A percentile compares a stretch with the other conserved stretches of the same genome.
phyloP scores from a whole-genome alignment of 2,888 invertebrate genomes.

The Bombyx huttoni region DNA sequence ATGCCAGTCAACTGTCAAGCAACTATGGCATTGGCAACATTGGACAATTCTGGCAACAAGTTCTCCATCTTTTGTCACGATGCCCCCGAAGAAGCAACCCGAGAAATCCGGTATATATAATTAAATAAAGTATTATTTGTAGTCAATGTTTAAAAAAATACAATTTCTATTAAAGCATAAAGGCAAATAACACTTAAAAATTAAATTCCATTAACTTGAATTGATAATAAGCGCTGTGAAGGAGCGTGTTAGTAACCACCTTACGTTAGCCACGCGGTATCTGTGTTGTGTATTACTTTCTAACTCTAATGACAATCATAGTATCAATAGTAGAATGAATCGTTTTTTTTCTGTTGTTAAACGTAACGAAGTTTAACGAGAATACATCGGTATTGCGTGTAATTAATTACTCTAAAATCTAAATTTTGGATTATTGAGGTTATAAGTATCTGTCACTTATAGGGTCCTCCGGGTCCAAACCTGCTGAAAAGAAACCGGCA shows the following conservation, averaged over 20 bases:
- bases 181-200: too few relatives aligned
- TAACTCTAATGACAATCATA: background rate
- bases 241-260: conserved; percentile 5
- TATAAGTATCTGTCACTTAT: conserved; percentile 12
- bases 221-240: too few relatives aligned
- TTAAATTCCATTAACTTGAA: too few relatives aligned
- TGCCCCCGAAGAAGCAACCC: conserved; percentile 91
- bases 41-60: conserved; percentile 7
- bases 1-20: too few relatives aligned
- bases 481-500: conserved; percentile 57
- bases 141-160: background rate
- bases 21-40: too few relatives aligned
- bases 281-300: conserved; percentile 10
- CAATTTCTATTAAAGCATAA: background rate
- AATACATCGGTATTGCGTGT: too few relatives aligned
- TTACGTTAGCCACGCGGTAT: conserved; percentile 42
- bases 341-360: too few relatives aligned
- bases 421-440: conserved; percentile 19
- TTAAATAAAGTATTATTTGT: conserved; percentile 14
- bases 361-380: too few relatives aligned
- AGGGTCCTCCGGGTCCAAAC: conserved; percentile 55
- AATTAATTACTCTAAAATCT: background rate
- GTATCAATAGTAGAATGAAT: too few relatives aligned
- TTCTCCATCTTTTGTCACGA: conserved; percentile 72
- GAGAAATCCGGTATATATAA: conserved; percentile 83